phyloP scores from a whole-genome alignment of 2,113 vertebrate genomes.

The Hucho hucho region DNA sequence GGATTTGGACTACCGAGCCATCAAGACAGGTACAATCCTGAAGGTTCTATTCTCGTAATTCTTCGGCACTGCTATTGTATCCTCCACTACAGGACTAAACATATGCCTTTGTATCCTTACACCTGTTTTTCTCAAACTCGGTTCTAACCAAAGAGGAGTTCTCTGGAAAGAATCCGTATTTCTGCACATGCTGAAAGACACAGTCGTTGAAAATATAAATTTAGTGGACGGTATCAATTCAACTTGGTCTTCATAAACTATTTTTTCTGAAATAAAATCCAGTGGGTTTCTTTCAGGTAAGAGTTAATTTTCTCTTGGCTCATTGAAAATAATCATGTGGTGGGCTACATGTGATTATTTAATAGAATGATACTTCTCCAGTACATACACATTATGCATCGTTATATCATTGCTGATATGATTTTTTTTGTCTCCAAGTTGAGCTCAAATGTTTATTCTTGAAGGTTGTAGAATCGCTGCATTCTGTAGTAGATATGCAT shows the following conservation, averaged over 20 bases:
- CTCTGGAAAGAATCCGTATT: background rate
- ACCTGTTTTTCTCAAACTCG: slow-evolving; percentile 18
- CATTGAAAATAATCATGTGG: background rate
- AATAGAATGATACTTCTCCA: no score
- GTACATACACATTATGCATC: no score
- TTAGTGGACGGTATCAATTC: slow-evolving; percentile 22
- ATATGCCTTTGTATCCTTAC: slow-evolving; percentile 20
- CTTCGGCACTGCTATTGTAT: background rate
- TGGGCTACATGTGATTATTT: no score
- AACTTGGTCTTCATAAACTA: slow-evolving; percentile 36
- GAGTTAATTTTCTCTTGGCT: background rate
- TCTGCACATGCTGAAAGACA: slow-evolving; percentile 19
- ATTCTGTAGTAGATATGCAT: background rate
- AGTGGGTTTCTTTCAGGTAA: slow-evolving; percentile 44
- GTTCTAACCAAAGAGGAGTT: slow-evolving; percentile 2
- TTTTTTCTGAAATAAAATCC: slow-evolving; percentile 7
- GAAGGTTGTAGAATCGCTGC: background rate
- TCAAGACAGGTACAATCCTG: background rate
- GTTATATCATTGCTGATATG: background rate
- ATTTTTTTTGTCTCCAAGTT: background rate
- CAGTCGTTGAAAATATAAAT: slow-evolving; percentile 40
- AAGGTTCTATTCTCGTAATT: background rate
- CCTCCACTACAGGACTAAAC: background rate
- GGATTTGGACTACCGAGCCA: slow-evolving; percentile 24
- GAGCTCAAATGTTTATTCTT: no score